These are phyloP conservation scores for Lamellibrachia satsuma DNA, from an alignment of 2,888 invertebrate species.

Conservation along the genomic window DNA sequence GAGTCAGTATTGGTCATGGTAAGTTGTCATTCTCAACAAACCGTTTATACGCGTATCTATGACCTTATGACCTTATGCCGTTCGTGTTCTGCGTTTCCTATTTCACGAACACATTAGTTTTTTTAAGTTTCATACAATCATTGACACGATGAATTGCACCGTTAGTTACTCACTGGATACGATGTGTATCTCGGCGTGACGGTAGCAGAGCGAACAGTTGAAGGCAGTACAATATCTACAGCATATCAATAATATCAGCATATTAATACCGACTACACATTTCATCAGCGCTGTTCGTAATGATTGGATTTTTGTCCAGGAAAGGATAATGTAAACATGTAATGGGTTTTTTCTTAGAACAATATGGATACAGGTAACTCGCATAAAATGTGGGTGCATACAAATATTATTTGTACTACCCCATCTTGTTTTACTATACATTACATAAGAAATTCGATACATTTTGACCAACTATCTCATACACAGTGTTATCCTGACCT, in stretches of 20 bases:
- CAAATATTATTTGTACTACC: background rate
- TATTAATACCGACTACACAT: too few relatives aligned
- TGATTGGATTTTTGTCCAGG: too few relatives aligned
- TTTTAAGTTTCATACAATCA: background rate
- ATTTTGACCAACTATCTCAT: background rate
- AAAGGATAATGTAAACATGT: too few relatives aligned
- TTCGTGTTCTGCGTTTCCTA: background rate
- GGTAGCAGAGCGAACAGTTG: background rate
- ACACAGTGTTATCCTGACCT: background rate
- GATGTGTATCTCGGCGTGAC: background rate
- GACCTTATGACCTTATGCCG: too few relatives aligned
- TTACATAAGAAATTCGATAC: background rate
- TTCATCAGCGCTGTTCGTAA: too few relatives aligned
- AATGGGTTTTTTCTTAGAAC: too few relatives aligned
- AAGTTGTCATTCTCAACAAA: too few relatives aligned
- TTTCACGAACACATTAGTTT: background rate
- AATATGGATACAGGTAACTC: background rate
- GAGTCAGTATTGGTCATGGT: too few relatives aligned
- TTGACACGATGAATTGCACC: background rate
- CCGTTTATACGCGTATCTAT: too few relatives aligned
- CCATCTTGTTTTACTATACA: background rate
- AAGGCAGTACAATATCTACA: background rate
- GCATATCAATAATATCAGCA: background rate
- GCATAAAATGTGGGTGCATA: background rate
- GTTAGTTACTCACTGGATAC: background rate